Percentiles rank a stretch among this genome's conserved stretches.
Conservation (phyloP, 2,113 vertebrate species). For the Piaya cayana region DNA sequence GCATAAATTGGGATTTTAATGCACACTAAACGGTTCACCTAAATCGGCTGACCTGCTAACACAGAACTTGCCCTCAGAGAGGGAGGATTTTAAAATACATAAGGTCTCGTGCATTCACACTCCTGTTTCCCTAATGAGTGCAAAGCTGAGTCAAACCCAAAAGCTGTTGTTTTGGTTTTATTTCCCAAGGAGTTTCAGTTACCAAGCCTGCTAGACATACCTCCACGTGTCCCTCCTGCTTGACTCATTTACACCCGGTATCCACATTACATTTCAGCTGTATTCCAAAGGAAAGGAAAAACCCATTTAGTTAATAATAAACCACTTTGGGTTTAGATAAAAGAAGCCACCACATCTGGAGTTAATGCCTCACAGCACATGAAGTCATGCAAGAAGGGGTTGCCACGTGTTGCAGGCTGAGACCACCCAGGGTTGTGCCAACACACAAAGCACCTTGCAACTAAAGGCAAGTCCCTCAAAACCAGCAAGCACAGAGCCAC, state of each 20-base stretch:
- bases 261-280: rapidly evolving
- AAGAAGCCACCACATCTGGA: not conserved
- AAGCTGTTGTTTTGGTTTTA: not conserved
- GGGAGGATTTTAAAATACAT: constrained; percentile 44
- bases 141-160: not conserved
- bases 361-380: rapidly evolving
- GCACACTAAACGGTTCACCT: not conserved
- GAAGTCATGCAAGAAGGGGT: rapidly evolving
- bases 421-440: not conserved
- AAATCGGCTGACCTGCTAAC: not conserved
- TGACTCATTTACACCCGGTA: not conserved
- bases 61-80: not conserved
- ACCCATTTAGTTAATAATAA: not conserved
- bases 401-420: rapidly evolving
- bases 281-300: not conserved
- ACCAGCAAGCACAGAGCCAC: not conserved
- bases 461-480: rapidly evolving
- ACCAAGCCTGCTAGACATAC: not conserved
- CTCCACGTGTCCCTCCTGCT: rapidly evolving
- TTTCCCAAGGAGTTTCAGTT: not conserved
- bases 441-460: no score
- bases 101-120: rapidly evolving
- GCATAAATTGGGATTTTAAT: constrained; percentile 37
- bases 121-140: not conserved
- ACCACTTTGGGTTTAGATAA: not conserved